phyloP scores from a whole-genome alignment of 1,140 invertebrate species.

The Drosophila nasuta region DNA sequence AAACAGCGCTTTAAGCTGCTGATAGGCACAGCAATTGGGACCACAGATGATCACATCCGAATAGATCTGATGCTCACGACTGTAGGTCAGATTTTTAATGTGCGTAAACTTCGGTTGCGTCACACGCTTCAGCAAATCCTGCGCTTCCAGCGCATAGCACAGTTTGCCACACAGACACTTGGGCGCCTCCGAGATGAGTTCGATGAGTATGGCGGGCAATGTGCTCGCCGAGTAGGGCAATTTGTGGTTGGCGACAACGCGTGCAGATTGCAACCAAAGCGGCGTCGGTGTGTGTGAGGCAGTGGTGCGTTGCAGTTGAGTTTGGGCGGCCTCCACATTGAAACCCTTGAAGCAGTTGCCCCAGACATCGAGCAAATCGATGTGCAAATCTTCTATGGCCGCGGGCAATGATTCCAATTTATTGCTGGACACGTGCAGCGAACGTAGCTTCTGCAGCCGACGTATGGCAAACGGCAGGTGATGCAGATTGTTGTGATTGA shows the following conservation, averaged over 20 bases:
- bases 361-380: slow-evolving; percentile 78
- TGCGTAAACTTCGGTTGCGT: slow-evolving; percentile 67
- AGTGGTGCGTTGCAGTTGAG: slow-evolving; percentile 3
- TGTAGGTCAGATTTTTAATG: slow-evolving; percentile 76
- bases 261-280: slow-evolving; percentile 69
- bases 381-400: slow-evolving; percentile 63
- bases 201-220: slow-evolving; percentile 71
- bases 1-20: slow-evolving; percentile 36
- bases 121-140: slow-evolving; percentile 57
- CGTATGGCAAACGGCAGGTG: slow-evolving; percentile 87
- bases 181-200: slow-evolving; percentile 73
- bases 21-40: slow-evolving; percentile 42
- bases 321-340: slow-evolving; percentile 50
- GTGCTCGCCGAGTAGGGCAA: slow-evolving; percentile 53
- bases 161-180: slow-evolving; percentile 75
- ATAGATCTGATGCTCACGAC: slow-evolving; percentile 79
- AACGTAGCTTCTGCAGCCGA: slow-evolving; percentile 86
- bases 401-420: slow-evolving; percentile 85
- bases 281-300: slow-evolving; percentile 29
- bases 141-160: slow-evolving; percentile 58
- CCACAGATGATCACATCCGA: slow-evolving; percentile 75
- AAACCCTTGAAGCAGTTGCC: slow-evolving; percentile 72
- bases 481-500: slow-evolving; percentile 88
- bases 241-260: slow-evolving; percentile 56
- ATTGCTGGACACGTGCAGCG: slow-evolving; percentile 85